phyloP scores from a whole-genome alignment of 1,140 invertebrate species.

The Calephelis nemesis region DNA sequence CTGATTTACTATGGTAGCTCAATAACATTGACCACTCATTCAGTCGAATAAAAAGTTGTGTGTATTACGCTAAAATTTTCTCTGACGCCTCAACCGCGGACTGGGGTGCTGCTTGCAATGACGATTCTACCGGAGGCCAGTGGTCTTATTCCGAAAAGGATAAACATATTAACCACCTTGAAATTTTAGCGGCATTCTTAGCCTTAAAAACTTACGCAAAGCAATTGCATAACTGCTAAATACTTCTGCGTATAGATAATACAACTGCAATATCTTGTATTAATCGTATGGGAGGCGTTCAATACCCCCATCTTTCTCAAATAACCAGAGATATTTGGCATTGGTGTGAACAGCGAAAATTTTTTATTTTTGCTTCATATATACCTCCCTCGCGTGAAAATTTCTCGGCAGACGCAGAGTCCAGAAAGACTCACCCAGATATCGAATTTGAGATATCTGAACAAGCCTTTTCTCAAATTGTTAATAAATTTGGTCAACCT shows the following conservation, averaged over 20 bases:
- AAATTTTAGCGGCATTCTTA: background rate
- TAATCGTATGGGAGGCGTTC: background rate
- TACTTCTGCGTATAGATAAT: background rate
- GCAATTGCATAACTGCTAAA: background rate
- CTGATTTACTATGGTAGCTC: constrained; percentile 9
- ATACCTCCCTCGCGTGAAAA: background rate
- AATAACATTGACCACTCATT: background rate
- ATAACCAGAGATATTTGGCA: background rate
- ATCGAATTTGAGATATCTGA: no score
- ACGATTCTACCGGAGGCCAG: background rate
- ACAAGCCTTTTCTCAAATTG: no score
- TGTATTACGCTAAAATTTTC: constrained; percentile 12
- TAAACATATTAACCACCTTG: constrained; percentile 1
- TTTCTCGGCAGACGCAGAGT: no score
- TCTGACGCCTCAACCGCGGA: background rate
- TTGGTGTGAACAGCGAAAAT: background rate
- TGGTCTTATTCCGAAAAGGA: constrained; percentile 1
- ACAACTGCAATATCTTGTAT: background rate
- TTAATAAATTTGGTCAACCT: no score
- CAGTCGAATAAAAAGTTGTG: constrained; percentile 1
- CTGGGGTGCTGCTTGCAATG: background rate
- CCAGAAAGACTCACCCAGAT: no score
- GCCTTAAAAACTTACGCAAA: background rate
- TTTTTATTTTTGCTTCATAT: background rate
- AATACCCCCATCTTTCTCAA: background rate